Base-by-base conservation (phyloP, 1,140 invertebrate species). In the Lycorma delicatula region DNA sequence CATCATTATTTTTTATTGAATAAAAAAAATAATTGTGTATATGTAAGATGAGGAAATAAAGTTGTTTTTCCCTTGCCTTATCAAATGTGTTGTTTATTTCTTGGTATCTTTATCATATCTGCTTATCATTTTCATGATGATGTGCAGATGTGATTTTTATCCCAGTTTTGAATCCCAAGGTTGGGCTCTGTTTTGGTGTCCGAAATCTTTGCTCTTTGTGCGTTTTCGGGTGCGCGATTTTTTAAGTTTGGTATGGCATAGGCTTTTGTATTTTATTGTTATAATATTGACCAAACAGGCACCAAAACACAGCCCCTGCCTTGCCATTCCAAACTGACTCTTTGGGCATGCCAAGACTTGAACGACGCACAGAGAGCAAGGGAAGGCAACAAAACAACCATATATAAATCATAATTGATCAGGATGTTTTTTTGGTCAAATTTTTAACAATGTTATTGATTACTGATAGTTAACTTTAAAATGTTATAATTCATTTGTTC, bases 301-400 rank as follows among this genome's bases (percentile, higher is more conserved):
- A 83, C 82, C 82, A 84, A 85, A 84, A 84, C 82, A 79, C 77
- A 79, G 78, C 79, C 78, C 64, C 31, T 23, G 52, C 54, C 51
- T 76, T 77, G 76, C 76, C 76, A 78, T 77, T 77, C 75, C 75
- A 77, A 77, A 78, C 75, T 77, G 77, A 74, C 74, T 75, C 71
- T 75, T 69, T 72, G 68, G 72, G 68, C 72, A 62, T 66, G 38
- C 58, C 74, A 75, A 76, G 74, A 75, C 75, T n/a, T 74, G 75
- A 77, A 76, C 73, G 74, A 76, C 74, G 76, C 77, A 78, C 76
- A 77, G 74, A 64, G 72, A 73, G 68, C 66, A 63, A 63, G 61
- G 49, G 31, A 28, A 60, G 48, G 49, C 34, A 60, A 53, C n/a
- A n/a, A n/a, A n/a, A n/a, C n/a, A n/a, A n/a, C n/a, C n/a, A n/a